Base-by-base conservation (phyloP, 2,888 invertebrate genomes). In the Sinopyrophorus schimmeli region DNA sequence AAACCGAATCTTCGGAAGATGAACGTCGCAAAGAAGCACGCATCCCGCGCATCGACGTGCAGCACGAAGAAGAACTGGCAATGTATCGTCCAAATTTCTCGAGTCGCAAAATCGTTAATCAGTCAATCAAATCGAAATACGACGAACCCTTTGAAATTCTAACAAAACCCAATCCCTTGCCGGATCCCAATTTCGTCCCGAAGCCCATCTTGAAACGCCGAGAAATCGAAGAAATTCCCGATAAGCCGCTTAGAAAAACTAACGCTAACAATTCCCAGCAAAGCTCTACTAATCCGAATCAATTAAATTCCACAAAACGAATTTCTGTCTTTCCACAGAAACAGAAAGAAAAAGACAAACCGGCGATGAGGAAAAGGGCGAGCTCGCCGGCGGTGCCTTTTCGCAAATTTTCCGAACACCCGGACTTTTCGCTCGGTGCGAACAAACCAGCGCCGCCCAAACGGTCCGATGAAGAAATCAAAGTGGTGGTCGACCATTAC, bases 401-500 rank as follows among this genome's bases (percentile, higher is more conserved):
- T 21, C 57, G 54, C 17, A 60, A 54, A 37, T 55, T 68, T 16
- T 58, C 65, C 17, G 61, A 65, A 23, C 63, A 66, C 14, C 5
- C 20, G 6, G 70, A 71, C 3, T 58, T 63, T 31, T 62, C 68
- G 14, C 61, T 69, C 20, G 69, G 68, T 10, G 59, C 59, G 18
- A 4, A 6, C 12, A 23, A 16, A 18, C 34, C 26, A 12, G 9
- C 32, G 15, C 6, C 9, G n/a, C 18, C 35, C 11, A 76, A 59
- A 37, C 75, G 75, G 66, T 68, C 78, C 16, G 76, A 76, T 34
- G 86, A 87, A 57, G 86, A 84, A 69, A 79, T 82, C 1, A 81
- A 78, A 67, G 84, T 84, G 0, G 83, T 86, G 0, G 85, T 87
- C 9, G 87, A 88, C 72, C 86, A 89, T 66, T 91, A 91, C 62